phyloP scores from a whole-genome alignment of 1,140 invertebrate genomes.

The Drosophila ercepeae region DNA sequence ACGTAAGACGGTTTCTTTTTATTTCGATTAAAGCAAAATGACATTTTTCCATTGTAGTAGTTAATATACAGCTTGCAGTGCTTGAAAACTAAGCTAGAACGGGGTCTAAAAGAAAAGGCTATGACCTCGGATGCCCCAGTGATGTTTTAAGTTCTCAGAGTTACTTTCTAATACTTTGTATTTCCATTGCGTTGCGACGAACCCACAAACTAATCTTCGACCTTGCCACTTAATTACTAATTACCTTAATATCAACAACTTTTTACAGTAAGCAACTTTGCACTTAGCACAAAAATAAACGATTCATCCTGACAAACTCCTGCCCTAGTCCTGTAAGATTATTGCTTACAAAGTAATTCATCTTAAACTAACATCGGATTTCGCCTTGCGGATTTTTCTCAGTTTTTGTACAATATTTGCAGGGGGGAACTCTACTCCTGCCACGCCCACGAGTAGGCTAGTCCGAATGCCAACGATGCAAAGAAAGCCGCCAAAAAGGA shows the following conservation, averaged over 20 bases:
- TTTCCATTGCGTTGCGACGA: constrained; percentile 61
- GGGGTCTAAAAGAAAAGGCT: constrained; percentile 28
- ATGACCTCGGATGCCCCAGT: constrained; percentile 30
- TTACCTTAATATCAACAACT: constrained; percentile 72
- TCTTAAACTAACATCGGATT: constrained; percentile 34
- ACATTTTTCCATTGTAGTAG: constrained; percentile 39
- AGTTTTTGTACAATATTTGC: constrained; percentile 63
- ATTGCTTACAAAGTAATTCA: constrained; percentile 53
- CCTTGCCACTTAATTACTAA: constrained; percentile 49
- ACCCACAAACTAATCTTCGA: not conserved
- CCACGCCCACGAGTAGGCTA: constrained; percentile 40
- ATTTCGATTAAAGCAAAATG: constrained; percentile 61
- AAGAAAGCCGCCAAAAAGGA: not conserved
- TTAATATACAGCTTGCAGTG: constrained; percentile 65
- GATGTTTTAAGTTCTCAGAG: constrained; percentile 14
- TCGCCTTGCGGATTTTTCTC: constrained; percentile 2
- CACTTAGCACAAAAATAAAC: constrained; percentile 38
- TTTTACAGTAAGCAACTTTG: constrained; percentile 67
- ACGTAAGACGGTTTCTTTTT: constrained; percentile 71
- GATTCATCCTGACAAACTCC: constrained; percentile 28
- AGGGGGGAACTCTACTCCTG: constrained; percentile 28
- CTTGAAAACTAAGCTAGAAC: constrained; percentile 57
- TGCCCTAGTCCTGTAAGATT: constrained; percentile 47
- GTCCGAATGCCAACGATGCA: not conserved
- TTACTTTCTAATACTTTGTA: constrained; percentile 77